These are phyloP conservation scores for Cistogaster globosa DNA, from an alignment of 2,888 invertebrate genomes.

Conservation along the genomic window DNA sequence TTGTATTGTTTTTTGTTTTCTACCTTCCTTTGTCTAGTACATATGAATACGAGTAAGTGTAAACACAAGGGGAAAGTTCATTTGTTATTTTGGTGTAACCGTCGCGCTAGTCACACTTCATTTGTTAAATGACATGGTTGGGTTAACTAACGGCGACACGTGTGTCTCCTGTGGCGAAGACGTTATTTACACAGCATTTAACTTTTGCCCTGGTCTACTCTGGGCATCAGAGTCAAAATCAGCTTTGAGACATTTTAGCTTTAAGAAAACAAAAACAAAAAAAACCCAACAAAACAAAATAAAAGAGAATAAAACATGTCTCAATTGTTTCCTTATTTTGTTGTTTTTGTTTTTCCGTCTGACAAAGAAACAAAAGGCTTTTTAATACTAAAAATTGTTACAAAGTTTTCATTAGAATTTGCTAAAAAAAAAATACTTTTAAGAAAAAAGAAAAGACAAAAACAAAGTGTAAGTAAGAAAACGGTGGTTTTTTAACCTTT, in stretches of 20 bases:
- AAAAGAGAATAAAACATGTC: slow-evolving; percentile 36
- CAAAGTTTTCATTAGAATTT: slow-evolving; percentile 31
- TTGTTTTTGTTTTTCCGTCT: slow-evolving; percentile 13
- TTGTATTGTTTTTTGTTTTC: neutral
- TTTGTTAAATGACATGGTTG: slow-evolving; percentile 68
- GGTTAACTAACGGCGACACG: slow-evolving; percentile 67
- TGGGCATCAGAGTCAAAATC: slow-evolving; percentile 32
- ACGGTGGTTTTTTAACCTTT: slow-evolving; percentile 2
- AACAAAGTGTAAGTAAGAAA: slow-evolving; percentile 3
- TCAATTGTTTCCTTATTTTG: slow-evolving; percentile 56
- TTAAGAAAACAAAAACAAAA: slow-evolving; percentile 15
- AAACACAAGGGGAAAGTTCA: slow-evolving; percentile 51
- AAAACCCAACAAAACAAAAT: neutral
- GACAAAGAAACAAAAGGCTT: slow-evolving; percentile 52
- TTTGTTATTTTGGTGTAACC: slow-evolving; percentile 32
- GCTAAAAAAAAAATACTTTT: too few relatives aligned
- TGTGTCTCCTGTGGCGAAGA: slow-evolving; percentile 68
- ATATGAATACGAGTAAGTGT: neutral
- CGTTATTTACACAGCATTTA: slow-evolving; percentile 62
- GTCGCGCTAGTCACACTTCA: slow-evolving; percentile 64
- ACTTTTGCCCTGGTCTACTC: slow-evolving; percentile 54
- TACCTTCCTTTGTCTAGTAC: neutral
- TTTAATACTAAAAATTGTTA: slow-evolving; percentile 43
- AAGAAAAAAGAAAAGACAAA: neutral
- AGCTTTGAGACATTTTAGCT: slow-evolving; percentile 48